Percentiles rank a stretch among this genome's conserved stretches.
phyloP scores from a whole-genome alignment of 2,797 vertebrate species.

The Melanotaenia trifasciata region DNA sequence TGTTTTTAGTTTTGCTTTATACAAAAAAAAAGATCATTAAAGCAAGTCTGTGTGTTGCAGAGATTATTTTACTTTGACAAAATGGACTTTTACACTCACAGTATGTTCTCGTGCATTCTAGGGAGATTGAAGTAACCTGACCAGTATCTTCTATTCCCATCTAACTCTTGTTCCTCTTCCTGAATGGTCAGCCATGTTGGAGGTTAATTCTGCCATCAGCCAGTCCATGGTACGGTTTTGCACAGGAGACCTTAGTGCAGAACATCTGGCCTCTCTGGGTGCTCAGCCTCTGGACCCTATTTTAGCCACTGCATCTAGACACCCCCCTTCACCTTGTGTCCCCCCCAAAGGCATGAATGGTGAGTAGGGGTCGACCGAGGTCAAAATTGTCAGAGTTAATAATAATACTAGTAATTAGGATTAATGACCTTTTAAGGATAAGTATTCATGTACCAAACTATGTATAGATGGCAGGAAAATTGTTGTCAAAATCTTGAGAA shows the following conservation, averaged over 20 bases:
- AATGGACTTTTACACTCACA: not conserved
- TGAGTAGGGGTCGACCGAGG: conserved; percentile 61
- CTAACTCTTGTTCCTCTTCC: conserved; percentile 13
- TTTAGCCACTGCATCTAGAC: conserved; percentile 76
- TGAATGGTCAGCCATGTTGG: conserved; percentile 81
- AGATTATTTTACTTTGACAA: too few species aligned
- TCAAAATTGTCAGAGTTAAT: not conserved
- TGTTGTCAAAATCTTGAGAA: too few species aligned
- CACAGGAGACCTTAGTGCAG: conserved; percentile 81
- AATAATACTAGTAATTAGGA: not conserved
- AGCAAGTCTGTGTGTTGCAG: too few species aligned
- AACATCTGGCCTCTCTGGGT: conserved; percentile 67
- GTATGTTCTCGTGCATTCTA: not conserved
- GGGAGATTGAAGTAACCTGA: conserved; percentile 1
- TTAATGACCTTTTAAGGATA: too few species aligned
- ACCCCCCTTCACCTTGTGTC: conserved; percentile 69
- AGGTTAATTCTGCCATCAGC: conserved; percentile 84
- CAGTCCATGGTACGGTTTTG: conserved; percentile 88
- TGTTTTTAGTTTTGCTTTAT: not conserved
- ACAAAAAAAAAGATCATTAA: not conserved
- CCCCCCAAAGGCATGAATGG: conserved; percentile 87
- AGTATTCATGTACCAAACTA: too few species aligned
- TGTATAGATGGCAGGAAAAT: too few species aligned
- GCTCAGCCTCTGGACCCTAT: conserved; percentile 85
- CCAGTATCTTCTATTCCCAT: conserved; percentile 2